Evolutionary conservation across 2,888 invertebrate genomes (phyloP).

Genomic region (Dryococelus australis): DNA sequence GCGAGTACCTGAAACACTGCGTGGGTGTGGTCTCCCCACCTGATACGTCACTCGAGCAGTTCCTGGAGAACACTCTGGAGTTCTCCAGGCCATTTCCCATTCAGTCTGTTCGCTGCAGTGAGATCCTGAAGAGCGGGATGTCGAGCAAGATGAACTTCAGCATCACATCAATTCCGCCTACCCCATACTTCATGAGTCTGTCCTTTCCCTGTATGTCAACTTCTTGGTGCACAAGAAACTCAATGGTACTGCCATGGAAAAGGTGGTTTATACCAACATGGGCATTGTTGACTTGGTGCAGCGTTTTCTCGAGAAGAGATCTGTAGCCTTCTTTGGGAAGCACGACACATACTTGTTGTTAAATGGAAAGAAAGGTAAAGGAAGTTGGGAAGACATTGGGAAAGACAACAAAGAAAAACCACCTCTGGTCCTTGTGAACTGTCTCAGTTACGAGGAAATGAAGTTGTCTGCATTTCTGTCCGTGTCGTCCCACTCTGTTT

Average conservation of each 20-base stretch:
- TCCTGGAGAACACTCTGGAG: conserved; percentile 48
- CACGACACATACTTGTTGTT: conserved; percentile 63
- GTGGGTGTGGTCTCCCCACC: conserved; percentile 51
- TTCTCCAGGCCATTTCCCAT: conserved; percentile 55
- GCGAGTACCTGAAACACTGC: conserved; percentile 25
- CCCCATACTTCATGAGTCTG: conserved; percentile 73
- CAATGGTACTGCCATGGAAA: conserved; percentile 63
- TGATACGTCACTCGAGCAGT: conserved; percentile 51
- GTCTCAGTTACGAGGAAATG: conserved; percentile 71
- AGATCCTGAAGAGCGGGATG: conserved; percentile 52
- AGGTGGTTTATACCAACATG: conserved; percentile 66
- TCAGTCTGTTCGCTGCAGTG: conserved; percentile 53
- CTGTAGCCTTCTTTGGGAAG: conserved; percentile 62
- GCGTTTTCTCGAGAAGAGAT: conserved; percentile 65
- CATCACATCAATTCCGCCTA: conserved; percentile 63
- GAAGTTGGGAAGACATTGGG: conserved; percentile 68
- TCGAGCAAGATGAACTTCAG: conserved; percentile 53
- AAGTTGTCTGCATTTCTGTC: conserved; percentile 67
- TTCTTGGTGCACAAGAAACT: conserved; percentile 63
- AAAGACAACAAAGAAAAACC: neutral
- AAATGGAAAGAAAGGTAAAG: conserved; percentile 59
- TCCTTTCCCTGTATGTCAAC: conserved; percentile 66
- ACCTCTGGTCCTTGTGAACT: conserved; percentile 59
- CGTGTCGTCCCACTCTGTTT: conserved; percentile 67
- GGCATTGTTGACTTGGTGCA: conserved; percentile 65